phyloP scores from a whole-genome alignment of 2,113 vertebrate genomes.

The Antennarius striatus region DNA sequence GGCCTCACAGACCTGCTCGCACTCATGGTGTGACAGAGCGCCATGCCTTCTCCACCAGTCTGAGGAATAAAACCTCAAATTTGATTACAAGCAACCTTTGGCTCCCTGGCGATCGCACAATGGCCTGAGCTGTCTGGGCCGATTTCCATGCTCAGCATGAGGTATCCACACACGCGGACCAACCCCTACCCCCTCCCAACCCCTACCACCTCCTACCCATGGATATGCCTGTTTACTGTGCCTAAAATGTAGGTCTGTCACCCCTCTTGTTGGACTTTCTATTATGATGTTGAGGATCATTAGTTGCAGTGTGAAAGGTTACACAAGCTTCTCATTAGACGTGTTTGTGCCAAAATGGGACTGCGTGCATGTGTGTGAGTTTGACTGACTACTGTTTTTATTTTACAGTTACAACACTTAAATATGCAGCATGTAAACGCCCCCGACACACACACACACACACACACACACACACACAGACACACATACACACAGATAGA shows the following conservation, averaged over 20 bases:
- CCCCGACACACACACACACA: too few species aligned
- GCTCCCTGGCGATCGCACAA: slow-evolving; percentile 93
- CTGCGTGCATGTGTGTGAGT: slow-evolving; percentile 3
- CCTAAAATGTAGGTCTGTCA: slow-evolving; percentile 87
- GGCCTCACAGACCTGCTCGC: slow-evolving; percentile 55
- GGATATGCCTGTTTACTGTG: slow-evolving; percentile 96
- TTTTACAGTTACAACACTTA: slow-evolving; percentile 11
- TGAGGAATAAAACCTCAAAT: slow-evolving; percentile 90
- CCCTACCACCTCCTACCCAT: slow-evolving; percentile 62
- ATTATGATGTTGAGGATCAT: slow-evolving; percentile 86
- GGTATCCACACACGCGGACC: slow-evolving; percentile 89
- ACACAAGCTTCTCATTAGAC: slow-evolving; percentile 55
- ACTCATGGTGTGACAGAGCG: slow-evolving; percentile 73
- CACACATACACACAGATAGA: too few species aligned
- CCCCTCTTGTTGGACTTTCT: slow-evolving; percentile 78
- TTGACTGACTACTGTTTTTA: background rate
- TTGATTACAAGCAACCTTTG: slow-evolving; percentile 99
- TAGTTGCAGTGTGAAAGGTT: slow-evolving; percentile 74
- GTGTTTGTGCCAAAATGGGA: slow-evolving; percentile 49
- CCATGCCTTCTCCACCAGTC: slow-evolving; percentile 85
- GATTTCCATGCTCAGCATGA: slow-evolving; percentile 99
- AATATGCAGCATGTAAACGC: background rate
- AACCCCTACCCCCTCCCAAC: slow-evolving; percentile 79
- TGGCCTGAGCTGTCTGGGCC: slow-evolving; percentile 94
- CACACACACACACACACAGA: too few species aligned